These are phyloP conservation scores for Ochropleura plecta DNA, from an alignment of 2,888 invertebrate genomes.

Conservation along the genomic window DNA sequence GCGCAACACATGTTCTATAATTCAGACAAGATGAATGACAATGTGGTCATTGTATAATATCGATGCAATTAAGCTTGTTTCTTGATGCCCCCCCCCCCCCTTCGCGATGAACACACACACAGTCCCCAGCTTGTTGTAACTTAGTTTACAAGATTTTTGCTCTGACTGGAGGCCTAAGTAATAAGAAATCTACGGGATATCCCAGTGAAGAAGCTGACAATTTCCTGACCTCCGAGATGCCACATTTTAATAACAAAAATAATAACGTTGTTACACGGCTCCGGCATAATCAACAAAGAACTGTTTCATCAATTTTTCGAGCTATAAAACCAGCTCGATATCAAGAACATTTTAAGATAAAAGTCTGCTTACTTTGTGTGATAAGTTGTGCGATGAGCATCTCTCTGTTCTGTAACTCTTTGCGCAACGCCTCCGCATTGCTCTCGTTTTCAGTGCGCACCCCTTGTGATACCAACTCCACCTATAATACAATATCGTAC, in stretches of 20 bases:
- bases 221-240: no score
- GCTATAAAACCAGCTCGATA: background rate
- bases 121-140: background rate
- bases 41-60: background rate
- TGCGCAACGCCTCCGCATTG: constrained; percentile 90
- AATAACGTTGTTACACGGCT: background rate
- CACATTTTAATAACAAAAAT: no score
- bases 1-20: background rate
- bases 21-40: no score
- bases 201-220: background rate
- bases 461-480: constrained; percentile 91
- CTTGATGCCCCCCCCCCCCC: background rate
- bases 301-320: background rate
- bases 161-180: background rate
- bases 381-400: constrained; percentile 96
- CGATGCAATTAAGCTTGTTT: background rate
- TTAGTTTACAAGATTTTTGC: background rate
- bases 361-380: constrained; percentile 94
- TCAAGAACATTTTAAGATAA: background rate
- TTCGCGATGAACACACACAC: no score
- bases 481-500: constrained; percentile 72
- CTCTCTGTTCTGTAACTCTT: constrained; percentile 94
- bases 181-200: background rate
- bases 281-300: background rate
- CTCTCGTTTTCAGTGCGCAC: constrained; percentile 87